Percentiles rank a stretch among this genome's conserved stretches.
Evolutionary conservation across 2,888 invertebrate species (phyloP).

Genomic region (Unio pictorum): DNA sequence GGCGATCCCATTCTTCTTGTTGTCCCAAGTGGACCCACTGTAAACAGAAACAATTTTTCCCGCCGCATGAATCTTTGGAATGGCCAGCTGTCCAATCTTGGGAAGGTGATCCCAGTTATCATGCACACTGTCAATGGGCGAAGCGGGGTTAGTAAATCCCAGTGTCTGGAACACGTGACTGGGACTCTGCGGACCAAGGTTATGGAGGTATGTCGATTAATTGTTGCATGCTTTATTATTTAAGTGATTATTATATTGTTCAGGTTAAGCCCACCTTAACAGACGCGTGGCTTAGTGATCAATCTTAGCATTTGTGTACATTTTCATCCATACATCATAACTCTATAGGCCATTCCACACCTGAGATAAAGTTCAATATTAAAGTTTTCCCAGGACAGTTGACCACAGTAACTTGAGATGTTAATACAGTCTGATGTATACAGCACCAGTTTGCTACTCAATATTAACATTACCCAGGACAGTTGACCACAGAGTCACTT

Average conservation of each 20-base stretch:
- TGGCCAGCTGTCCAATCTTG: constrained; percentile 79
- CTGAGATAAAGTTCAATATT: too few species aligned
- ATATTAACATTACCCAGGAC: too few species aligned
- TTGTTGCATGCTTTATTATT: background rate
- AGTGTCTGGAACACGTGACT: constrained; percentile 72
- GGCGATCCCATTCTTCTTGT: constrained; percentile 74
- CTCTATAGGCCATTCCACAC: too few species aligned
- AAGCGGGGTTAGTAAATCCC: constrained; percentile 59
- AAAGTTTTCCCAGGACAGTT: too few species aligned
- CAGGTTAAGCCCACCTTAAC: background rate
- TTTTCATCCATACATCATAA: too few species aligned
- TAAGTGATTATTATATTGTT: background rate
- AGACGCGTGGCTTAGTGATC: background rate
- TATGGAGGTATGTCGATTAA: constrained; percentile 74
- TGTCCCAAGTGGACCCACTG: constrained; percentile 69
- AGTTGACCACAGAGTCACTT: too few species aligned
- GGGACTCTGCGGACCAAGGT: constrained; percentile 79
- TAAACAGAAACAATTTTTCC: constrained; percentile 42
- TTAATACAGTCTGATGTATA: too few species aligned
- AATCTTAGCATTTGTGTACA: background rate
- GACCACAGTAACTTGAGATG: too few species aligned
- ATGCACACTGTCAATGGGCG: constrained; percentile 74
- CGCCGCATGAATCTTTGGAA: constrained; percentile 82
- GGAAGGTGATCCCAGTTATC: constrained; percentile 78
- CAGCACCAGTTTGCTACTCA: too few species aligned